Percentiles rank a stretch among this genome's conserved stretches.
These are phyloP conservation scores for Aphaenogaster floridana DNA, from an alignment of 1,140 invertebrate genomes.

Conservation along the genomic window DNA sequence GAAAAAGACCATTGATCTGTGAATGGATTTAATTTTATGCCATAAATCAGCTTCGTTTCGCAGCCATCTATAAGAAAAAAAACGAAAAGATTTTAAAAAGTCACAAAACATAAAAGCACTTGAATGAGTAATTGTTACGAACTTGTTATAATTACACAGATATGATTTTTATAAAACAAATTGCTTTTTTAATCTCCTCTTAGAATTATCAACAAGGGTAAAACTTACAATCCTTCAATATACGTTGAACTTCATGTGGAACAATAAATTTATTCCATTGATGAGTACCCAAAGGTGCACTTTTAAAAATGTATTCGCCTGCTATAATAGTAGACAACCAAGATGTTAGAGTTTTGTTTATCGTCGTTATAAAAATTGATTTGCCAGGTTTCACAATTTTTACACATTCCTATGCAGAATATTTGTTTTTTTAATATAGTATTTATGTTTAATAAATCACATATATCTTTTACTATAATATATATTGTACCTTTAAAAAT, in stretches of 20 bases:
- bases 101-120: background rate
- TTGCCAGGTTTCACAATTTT: conserved; percentile 93
- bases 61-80: conserved; percentile 86
- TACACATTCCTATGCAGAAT: conserved; percentile 87
- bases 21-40: conserved; percentile 91
- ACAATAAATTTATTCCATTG: conserved; percentile 96
- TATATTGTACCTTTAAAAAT: conserved; percentile 89
- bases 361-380: conserved; percentile 97
- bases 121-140: background rate
- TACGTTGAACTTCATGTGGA: conserved; percentile 91
- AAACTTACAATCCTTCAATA: conserved; percentile 90
- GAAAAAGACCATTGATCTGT: conserved; percentile 91
- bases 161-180: conserved; percentile 9
- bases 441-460: background rate
- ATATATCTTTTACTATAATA: background rate
- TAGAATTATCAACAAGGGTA: background rate
- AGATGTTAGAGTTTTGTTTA: conserved; percentile 93
- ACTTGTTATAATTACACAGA: background rate
- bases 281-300: conserved; percentile 95
- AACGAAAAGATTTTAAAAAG: background rate
- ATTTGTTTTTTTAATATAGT: conserved; percentile 6
- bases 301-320: conserved; percentile 92
- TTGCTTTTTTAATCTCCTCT: background rate
- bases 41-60: conserved; percentile 89
- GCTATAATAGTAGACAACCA: conserved; percentile 91